Conservation (phyloP, 2,113 vertebrate genomes). For the Amphiprion percula region DNA sequence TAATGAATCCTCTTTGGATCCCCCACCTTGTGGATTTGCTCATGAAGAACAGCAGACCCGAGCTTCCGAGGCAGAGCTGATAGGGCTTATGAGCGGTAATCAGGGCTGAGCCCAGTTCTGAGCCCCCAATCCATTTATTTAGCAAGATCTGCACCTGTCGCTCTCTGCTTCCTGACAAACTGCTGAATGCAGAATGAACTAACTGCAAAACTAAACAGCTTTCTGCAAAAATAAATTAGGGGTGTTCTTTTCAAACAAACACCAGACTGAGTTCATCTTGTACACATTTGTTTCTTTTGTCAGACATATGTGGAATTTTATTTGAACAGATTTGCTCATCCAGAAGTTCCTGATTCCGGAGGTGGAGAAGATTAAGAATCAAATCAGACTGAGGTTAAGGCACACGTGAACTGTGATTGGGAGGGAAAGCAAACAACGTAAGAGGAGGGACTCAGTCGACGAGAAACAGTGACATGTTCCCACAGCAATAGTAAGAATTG, state of each 20-base stretch:
- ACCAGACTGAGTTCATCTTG: neutral
- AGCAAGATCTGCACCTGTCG: conserved; percentile 71
- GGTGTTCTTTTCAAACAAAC: neutral
- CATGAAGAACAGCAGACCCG: conserved; percentile 45
- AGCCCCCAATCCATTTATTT: conserved; percentile 77
- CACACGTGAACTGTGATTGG: neutral
- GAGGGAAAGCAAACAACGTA: neutral
- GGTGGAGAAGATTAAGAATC: conserved; percentile 2
- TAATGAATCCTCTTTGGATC: conserved; percentile 70
- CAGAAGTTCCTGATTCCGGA: neutral
- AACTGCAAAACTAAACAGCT: neutral
- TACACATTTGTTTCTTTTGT: neutral
- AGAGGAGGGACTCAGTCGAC: neutral
- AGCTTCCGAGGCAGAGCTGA: conserved; percentile 60
- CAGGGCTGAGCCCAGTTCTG: conserved; percentile 70
- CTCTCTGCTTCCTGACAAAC: conserved; percentile 25
- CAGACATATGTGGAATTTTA: neutral
- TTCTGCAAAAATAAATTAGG: neutral
- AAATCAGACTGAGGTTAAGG: conserved; percentile 11
- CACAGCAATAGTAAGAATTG: neutral
- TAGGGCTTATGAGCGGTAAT: conserved; percentile 75
- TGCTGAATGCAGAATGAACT: neutral
- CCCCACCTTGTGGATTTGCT: conserved; percentile 68
- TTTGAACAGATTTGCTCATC: neutral
- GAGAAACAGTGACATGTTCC: neutral